phyloP scores from a whole-genome alignment of 2,113 vertebrate species.

The Mastomys natalensis region DNA sequence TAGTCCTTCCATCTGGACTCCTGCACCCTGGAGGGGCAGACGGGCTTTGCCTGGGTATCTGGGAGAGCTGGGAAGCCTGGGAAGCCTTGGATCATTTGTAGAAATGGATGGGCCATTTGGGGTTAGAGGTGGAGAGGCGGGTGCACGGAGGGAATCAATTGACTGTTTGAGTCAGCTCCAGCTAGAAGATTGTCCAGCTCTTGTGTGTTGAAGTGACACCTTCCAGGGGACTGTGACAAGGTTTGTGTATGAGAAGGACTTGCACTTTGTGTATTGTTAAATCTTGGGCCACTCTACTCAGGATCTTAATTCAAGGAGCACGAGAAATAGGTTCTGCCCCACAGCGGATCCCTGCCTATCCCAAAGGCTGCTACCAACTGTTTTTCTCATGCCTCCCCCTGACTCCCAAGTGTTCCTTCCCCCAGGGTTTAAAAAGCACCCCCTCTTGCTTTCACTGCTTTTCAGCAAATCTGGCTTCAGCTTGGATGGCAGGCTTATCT shows the following conservation, averaged over 20 bases:
- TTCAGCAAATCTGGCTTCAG: slow-evolving; percentile 62
- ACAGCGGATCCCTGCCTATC: background rate
- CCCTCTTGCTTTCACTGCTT: slow-evolving; percentile 60
- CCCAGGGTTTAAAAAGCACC: slow-evolving; percentile 54
- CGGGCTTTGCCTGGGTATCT: slow-evolving; percentile 29
- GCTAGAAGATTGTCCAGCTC: background rate
- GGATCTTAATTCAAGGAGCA: slow-evolving; percentile 3
- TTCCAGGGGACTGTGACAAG: background rate
- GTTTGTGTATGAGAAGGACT: background rate
- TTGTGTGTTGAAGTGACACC: background rate
- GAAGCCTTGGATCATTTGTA: background rate
- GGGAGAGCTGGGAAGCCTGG: background rate
- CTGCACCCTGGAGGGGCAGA: background rate
- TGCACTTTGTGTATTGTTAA: background rate
- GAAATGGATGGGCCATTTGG: background rate
- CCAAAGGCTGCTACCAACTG: slow-evolving; percentile 9
- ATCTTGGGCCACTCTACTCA: background rate
- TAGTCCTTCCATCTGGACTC: background rate
- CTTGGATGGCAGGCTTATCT: slow-evolving; percentile 68
- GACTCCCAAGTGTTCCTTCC: background rate
- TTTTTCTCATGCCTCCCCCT: background rate
- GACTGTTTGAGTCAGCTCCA: background rate
- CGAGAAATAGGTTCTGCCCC: slow-evolving; percentile 10
- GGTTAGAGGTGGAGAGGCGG: background rate
- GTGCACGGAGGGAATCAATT: background rate